Evolutionary conservation across 2,113 vertebrate species (phyloP), one percentile per base, ranked within the genome.

Genomic region (Crotalus tigris): DNA sequence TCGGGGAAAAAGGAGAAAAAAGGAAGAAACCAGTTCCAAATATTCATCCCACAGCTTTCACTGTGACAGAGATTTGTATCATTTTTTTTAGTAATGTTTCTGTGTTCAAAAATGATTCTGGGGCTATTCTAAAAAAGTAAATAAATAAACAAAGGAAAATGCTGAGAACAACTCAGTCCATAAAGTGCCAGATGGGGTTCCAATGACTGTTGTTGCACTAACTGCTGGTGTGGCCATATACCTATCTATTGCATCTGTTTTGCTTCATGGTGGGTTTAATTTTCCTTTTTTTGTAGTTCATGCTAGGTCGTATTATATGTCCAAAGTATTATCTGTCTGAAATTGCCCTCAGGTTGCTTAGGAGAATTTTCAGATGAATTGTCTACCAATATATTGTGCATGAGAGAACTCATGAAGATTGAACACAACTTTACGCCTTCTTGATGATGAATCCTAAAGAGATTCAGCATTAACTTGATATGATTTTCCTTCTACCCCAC

Each of bases 251-350:
- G 46, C 92, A 21, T 69, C 85, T 94, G 51, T 3, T 92, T 9
- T 88, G 61, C 0, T 1, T 29, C 93, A 89, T 2, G 33, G 17
- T 75, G 85, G 5, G 53, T 81, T 87, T 93, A 86, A 81, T 55
- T 39, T 69, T 29, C 3, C 53, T 94, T 85, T 69, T 9, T 87
- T 92, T 19, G 39, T 51, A 91, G 54, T 93, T 95, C 33, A 91
- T 26, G 26, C 61, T 92, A 53, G 5, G 87, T 90, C 11, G 69
- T 6, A 57, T 89, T 87, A 61, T 15, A 2, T 86, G 23, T 2
- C 8, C 61, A 9, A 0, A 0, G 15, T 10, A 21, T 81, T 64
- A 64, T 0, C 0, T 39, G 49, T 88, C 29, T 6, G 49, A 89
- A 24, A 19, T 90, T 33, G 46, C 92, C 9, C 51, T 39, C 24